Base-by-base conservation (phyloP, 2,888 invertebrate genomes). In the Lithophane leautieri region DNA sequence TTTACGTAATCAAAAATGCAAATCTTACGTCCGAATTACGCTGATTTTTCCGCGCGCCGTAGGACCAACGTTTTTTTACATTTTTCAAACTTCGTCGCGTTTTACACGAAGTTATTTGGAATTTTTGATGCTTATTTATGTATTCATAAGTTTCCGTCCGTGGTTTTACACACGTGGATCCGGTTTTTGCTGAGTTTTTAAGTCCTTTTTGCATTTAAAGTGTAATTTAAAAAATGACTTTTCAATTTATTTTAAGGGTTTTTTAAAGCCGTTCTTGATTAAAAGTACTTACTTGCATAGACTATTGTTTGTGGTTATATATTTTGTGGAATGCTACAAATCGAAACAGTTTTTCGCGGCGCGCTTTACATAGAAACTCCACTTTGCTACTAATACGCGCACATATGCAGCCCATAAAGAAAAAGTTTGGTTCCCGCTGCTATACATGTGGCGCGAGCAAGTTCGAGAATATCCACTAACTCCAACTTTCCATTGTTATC, bases 1-100 rank as follows among this genome's bases (percentile, higher is more conserved):
- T 89, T 90, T 90, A 87, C 85, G 93, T 93, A 93, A 94, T 94
- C 94, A 94, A 94, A 93, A 92, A 94, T 94, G 93, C 90, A 93
- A 94, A 94, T 94, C 86, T 89, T 83, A 82, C 87, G 86, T 89
- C 84, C 77, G 88, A 93, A 92, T 92, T 90, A 91, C 90, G 86
- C 88, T 86, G 91, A 91, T 91, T 93, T 91, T 89, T 84, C 84
- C 79, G 74, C 75, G 81, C 78, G 68, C 81, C 87, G 79, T 81
- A 72, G 74, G 63, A 84, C 86, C 22, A 60, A 62, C 84, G 84
- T 85, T 89, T 69, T 34, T 80, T 70, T 67, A 6, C 19, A 50
- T 28, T 84, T 89, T 84, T 67, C 65, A 69, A 86, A 89, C 83
- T 83, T 81, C 71, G 77, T 73, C 78, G 86, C 84, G 78, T 88